Base-by-base conservation (phyloP, 2,888 invertebrate species). In the Schizaphis graminum region DNA sequence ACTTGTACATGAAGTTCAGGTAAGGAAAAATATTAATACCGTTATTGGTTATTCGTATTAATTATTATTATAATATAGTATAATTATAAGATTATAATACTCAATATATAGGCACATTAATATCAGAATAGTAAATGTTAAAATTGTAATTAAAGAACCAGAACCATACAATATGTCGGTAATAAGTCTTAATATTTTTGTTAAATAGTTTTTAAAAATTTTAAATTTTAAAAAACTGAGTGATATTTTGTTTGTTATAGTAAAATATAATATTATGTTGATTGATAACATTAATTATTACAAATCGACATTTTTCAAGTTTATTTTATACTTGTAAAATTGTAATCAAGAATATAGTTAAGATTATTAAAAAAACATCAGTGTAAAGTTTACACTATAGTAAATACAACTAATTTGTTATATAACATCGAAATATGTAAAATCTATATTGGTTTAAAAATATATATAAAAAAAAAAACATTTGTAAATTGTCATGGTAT, bases 1-100 rank as follows among this genome's bases (percentile, higher is more conserved):
- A 96, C 97, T 98, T 95, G 97, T 98, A 95, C 98, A 98, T 96
- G 98, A 98, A 96, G 97, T 98, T 95, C 97, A 98, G 97, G 98
- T 98, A 96, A 97, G 97, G 89, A 77, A 41, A 77, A 35, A 77
- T 77, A 77, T 67, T 5, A 47, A 47, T 47, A 47, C 44, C 44
- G 5, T 77, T 86, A 28, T 67, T 21, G 77, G 2, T 2, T 47
- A 47, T 47, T 47, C 44, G 21, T 77, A 77, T 77, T 77, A 8
- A 21, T 77, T 77, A 35, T 35, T 8, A 35, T 35, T 35, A 7
- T 35, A 67, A 7, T 35, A 67, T 35, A 77, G 77, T 35, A 77
- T 21, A 77, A 77, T 53, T 53, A 53, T 35, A 77, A 35, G 21
- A 77, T 35, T 77, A 77, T 35, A 21, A 21, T 77, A 35, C 5